Percentiles rank a stretch among this genome's conserved stretches.
Conservation (phyloP, 2,888 invertebrate genomes). For the Polylopha cassiicola region DNA sequence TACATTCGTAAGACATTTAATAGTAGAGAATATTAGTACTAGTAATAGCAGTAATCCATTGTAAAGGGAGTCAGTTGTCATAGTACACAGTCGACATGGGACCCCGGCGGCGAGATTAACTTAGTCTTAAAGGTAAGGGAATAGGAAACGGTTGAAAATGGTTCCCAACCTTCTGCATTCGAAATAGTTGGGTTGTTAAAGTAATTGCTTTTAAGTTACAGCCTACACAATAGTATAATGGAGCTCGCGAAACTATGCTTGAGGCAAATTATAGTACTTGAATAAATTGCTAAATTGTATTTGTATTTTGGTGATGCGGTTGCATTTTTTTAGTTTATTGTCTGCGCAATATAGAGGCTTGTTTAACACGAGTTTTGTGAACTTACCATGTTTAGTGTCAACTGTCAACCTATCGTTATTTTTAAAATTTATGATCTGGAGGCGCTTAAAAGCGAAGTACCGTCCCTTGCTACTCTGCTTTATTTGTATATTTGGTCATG, state of each 20-base stretch:
- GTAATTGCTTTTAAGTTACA: conserved; percentile 17
- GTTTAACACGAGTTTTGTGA: too few species aligned
- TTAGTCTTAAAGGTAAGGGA: conserved; percentile 16
- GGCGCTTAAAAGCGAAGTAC: too few species aligned
- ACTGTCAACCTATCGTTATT: too few species aligned
- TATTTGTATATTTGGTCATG: too few species aligned
- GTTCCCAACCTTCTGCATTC: conserved; percentile 18
- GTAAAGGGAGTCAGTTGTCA: conserved; percentile 18
- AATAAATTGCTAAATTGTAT: conserved; percentile 5
- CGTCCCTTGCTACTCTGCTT: too few species aligned
- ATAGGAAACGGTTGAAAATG: conserved; percentile 12
- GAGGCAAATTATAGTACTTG: conserved; percentile 14
- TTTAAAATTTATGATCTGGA: too few species aligned
- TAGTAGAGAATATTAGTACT: too few species aligned
- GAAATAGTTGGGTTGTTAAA: conserved; percentile 19
- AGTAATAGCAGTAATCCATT: conserved; percentile 3
- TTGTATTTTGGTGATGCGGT: conserved; percentile 1
- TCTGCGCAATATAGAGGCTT: too few species aligned
- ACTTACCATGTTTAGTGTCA: too few species aligned
- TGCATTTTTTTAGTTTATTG: too few species aligned
- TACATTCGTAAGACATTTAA: too few species aligned
- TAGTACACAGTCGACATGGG: conserved; percentile 7
- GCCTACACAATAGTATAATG: conserved; percentile 18
- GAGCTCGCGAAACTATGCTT: conserved; percentile 16
- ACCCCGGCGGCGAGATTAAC: conserved; percentile 15